Evolutionary conservation across 2,888 invertebrate species (phyloP).

Genomic region (Eumacrocentrus americanus): DNA sequence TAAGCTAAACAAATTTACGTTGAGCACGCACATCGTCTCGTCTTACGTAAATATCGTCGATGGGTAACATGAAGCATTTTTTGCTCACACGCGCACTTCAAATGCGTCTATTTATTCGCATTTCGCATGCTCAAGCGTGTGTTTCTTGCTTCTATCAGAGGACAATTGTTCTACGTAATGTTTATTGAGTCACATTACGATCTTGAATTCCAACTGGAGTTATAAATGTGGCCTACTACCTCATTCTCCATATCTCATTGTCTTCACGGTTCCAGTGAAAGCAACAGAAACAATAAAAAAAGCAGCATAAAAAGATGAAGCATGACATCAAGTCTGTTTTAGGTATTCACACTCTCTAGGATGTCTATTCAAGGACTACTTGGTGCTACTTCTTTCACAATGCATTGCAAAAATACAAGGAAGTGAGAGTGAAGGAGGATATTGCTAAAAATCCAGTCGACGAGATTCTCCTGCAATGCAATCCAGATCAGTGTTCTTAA

Average conservation of each 20-base stretch:
- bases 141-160: not conserved
- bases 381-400: not conserved
- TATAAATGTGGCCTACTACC: not conserved
- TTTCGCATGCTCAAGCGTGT: not conserved
- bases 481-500: slow-evolving; percentile 9
- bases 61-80: not conserved
- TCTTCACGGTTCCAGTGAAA: too few relatives aligned
- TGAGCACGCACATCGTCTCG: slow-evolving; percentile 1
- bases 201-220: not conserved
- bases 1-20: slow-evolving; percentile 14
- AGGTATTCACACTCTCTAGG: not conserved
- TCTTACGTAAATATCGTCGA: slow-evolving; percentile 10
- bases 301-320: too few relatives aligned
- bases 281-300: too few relatives aligned
- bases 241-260: too few relatives aligned
- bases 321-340: not conserved
- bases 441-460: slow-evolving; percentile 1
- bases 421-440: slow-evolving; percentile 2
- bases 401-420: not conserved
- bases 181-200: slow-evolving; percentile 8
- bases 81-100: not conserved
- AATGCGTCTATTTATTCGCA: too few relatives aligned
- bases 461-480: not conserved
- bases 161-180: slow-evolving; percentile 11
- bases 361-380: too few relatives aligned